These are phyloP conservation scores for Luperina nickerlii DNA, from an alignment of 2,888 invertebrate species.

Conservation along the genomic window DNA sequence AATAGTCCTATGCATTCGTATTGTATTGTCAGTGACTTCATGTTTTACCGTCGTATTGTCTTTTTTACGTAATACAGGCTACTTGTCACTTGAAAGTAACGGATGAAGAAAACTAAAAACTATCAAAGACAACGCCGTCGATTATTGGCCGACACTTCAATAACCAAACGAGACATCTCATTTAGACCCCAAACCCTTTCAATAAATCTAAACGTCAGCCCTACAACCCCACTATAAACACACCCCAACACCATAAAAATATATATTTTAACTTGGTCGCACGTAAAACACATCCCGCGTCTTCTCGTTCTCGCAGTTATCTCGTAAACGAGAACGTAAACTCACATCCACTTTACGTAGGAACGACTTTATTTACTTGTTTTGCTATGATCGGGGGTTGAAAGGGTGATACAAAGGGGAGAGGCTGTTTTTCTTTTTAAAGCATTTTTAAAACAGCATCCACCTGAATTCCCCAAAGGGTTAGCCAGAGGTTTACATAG, in stretches of 20 bases:
- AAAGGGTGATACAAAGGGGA: slow-evolving; percentile 15
- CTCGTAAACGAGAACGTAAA: slow-evolving; percentile 55
- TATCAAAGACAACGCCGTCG: background rate
- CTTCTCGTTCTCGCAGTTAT: slow-evolving; percentile 49
- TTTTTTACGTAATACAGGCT: background rate
- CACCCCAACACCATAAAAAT: slow-evolving; percentile 43
- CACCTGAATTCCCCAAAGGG: background rate
- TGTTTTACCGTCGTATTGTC: background rate
- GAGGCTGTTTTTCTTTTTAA: background rate
- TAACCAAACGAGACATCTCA: slow-evolving; percentile 16
- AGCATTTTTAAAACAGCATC: background rate
- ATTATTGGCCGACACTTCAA: slow-evolving; percentile 21
- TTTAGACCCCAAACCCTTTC: slow-evolving; percentile 4
- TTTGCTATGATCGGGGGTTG: slow-evolving; percentile 41
- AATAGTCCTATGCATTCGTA: too few relatives aligned
- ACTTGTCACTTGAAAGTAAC: too few relatives aligned
- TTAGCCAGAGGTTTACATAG: background rate
- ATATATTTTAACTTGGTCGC: slow-evolving; percentile 48
- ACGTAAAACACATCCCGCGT: slow-evolving; percentile 50
- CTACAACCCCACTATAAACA: slow-evolving; percentile 44
- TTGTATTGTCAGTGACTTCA: background rate
- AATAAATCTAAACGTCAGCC: slow-evolving; percentile 39
- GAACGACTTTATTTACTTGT: slow-evolving; percentile 60
- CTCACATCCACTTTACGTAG: slow-evolving; percentile 44
- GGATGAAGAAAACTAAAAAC: background rate